Percentiles rank a stretch among this genome's conserved stretches.
These are phyloP conservation scores for Larimichthys crocea DNA, from an alignment of 2,113 vertebrate species.

Conservation along the genomic window DNA sequence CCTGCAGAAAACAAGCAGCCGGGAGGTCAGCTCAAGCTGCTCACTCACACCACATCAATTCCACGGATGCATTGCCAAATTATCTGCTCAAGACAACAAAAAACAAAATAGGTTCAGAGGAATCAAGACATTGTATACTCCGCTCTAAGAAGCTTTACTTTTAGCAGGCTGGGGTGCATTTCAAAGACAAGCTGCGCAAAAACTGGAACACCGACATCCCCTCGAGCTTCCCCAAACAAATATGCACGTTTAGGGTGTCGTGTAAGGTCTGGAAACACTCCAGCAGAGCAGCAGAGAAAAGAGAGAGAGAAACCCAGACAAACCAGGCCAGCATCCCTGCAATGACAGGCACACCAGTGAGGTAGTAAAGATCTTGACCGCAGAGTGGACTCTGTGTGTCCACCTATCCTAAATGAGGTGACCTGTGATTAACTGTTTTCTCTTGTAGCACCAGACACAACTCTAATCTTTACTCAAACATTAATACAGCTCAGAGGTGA, in stretches of 20 bases:
- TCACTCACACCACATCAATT: background rate
- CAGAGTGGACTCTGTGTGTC: no score
- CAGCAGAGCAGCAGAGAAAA: background rate
- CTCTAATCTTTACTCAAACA: background rate
- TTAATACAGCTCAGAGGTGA: background rate
- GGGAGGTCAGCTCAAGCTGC: slow-evolving; percentile 18
- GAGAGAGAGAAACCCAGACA: slow-evolving; percentile 1
- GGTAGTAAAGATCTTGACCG: no score
- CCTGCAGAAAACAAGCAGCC: slow-evolving; percentile 29
- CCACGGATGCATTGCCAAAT: background rate
- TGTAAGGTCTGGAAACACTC: slow-evolving; percentile 1
- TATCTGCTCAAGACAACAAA: background rate
- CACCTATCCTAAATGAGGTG: background rate
- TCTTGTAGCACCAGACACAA: background rate
- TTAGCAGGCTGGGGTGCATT: background rate
- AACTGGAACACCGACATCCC: no score
- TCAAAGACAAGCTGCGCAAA: slow-evolving; percentile 14
- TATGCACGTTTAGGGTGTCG: slow-evolving; percentile 6
- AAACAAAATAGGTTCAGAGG: background rate
- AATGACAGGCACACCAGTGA: background rate
- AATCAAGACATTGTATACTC: background rate
- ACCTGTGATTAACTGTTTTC: background rate
- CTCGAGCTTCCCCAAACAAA: background rate
- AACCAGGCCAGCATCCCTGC: background rate
- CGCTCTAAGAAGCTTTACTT: background rate